phyloP scores from a whole-genome alignment of 2,888 invertebrate genomes.

The Chaitophorus viminalis region DNA sequence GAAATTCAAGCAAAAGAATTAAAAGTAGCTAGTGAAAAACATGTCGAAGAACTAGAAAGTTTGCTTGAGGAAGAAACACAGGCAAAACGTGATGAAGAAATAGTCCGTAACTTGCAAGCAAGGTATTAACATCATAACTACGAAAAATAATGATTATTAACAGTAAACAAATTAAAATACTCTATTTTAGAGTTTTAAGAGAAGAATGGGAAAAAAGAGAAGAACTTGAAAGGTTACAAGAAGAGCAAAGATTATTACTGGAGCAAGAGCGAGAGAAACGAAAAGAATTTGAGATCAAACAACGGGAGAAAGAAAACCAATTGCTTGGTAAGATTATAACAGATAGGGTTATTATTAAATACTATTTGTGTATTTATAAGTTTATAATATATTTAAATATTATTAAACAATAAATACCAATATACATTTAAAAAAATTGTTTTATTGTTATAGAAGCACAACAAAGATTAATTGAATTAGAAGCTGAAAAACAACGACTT shows the following conservation, averaged over 20 bases:
- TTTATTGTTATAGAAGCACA: slow-evolving; percentile 74
- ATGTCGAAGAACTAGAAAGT: slow-evolving; percentile 73
- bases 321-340: slow-evolving; percentile 71
- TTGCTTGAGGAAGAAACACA: slow-evolving; percentile 84
- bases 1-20: slow-evolving; percentile 79
- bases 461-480: slow-evolving; percentile 75
- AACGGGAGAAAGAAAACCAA: slow-evolving; percentile 77
- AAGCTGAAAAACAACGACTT: slow-evolving; percentile 76
- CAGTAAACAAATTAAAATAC: neutral
- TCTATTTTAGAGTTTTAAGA: slow-evolving; percentile 73
- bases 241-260: slow-evolving; percentile 78
- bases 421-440: neutral
- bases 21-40: slow-evolving; percentile 68
- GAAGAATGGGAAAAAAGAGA: slow-evolving; percentile 88
- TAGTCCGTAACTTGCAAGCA: slow-evolving; percentile 70
- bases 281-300: slow-evolving; percentile 78
- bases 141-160: neutral
- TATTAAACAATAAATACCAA: neutral
- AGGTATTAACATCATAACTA: slow-evolving; percentile 63
- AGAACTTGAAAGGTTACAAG: slow-evolving; percentile 81
- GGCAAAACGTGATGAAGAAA: slow-evolving; percentile 86
- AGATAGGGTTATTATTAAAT: neutral
- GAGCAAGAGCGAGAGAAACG: slow-evolving; percentile 81
- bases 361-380: slow-evolving; percentile 18
- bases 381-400: neutral